Base-by-base conservation (phyloP, 2,797 vertebrate species). In the Cynodonichthys magdalenae region DNA sequence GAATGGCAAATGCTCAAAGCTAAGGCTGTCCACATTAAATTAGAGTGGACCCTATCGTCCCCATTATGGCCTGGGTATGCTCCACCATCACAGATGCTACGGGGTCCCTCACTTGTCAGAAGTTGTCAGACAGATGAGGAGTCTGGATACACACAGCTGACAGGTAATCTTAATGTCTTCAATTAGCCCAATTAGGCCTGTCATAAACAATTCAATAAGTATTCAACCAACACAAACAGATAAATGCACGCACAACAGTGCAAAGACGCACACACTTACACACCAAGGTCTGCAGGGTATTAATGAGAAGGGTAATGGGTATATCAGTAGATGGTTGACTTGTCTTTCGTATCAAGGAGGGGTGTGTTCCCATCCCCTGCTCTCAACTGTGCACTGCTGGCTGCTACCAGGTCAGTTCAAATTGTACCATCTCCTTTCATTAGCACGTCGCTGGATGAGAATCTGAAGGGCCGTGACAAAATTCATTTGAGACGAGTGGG, bases 151-250 rank as follows among this genome's bases (percentile, higher is more conserved):
- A 95, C 95, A 95, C 93, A 94, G 94, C 93, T 99, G 97, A 99
- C 97, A 99, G 97, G 96, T 98, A 97, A 98, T 98, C 97, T 98
- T 96, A 96, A 97, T 95, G 95, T 96, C 96, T 96, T 96, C 96
- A 97, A 99, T 99, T 98, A 99, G 94, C 92, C 95, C 96, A 97
- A 97, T 99, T 99, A 99, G 95, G 95, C 93, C 95, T 97, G 97
- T 99, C 97, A 99, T 98, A 99, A 99, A 99, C 97, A 98, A 99
- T 99, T 97, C 94, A 92, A 96, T 96, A 95, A 97, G 95, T 93
- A 94, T 93, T 94, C 92, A 94, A 85, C 95, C 95, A 99, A 97
- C 90, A 96, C 94, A 98, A 97, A 98, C 96, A 97, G 95, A 97
- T 96, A 96, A 96, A 95, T 92, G 93, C 76, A 94, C 92, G 93